These are phyloP conservation scores for Drosophila miranda DNA, from an alignment of 1,140 invertebrate species.

Conservation along the genomic window DNA sequence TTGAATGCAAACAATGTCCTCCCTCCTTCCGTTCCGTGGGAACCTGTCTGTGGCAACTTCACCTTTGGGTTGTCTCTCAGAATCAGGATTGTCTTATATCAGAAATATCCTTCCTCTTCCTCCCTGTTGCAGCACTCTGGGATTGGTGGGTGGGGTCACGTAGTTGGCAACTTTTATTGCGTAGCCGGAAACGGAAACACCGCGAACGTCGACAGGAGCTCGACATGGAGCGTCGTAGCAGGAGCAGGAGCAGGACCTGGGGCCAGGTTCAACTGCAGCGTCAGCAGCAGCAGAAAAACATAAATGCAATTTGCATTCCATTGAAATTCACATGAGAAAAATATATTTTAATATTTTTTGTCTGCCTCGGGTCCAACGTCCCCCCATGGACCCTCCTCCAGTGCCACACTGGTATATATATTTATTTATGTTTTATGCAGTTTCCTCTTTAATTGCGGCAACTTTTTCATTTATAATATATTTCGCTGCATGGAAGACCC, in stretches of 20 bases:
- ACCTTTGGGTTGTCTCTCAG: constrained; percentile 10
- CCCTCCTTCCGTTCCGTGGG: not conserved
- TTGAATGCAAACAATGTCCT: constrained; percentile 50
- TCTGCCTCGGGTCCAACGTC: not conserved
- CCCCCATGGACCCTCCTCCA: too few species aligned
- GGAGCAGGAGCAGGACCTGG: not conserved
- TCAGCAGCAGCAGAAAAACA: constrained; percentile 37
- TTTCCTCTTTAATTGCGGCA: constrained; percentile 29
- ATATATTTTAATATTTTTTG: constrained; percentile 40
- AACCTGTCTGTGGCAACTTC: constrained; percentile 33
- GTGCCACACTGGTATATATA: not conserved
- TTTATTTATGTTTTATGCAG: not conserved
- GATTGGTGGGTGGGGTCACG: constrained; percentile 39
- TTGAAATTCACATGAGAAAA: constrained; percentile 60
- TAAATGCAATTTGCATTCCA: constrained; percentile 72
- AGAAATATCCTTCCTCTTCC: constrained; percentile 24
- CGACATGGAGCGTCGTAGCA: constrained; percentile 5
- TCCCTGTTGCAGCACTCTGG: not conserved
- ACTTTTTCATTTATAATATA: constrained; percentile 18
- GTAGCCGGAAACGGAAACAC: constrained; percentile 62
- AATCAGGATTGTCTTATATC: constrained; percentile 61
- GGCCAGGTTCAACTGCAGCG: constrained; percentile 16
- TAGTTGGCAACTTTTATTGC: constrained; percentile 67
- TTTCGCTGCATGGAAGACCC: not conserved
- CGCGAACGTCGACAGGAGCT: constrained; percentile 20